phyloP scores from a whole-genome alignment of 2,797 vertebrate genomes.

The Hydrolagus colliei region DNA sequence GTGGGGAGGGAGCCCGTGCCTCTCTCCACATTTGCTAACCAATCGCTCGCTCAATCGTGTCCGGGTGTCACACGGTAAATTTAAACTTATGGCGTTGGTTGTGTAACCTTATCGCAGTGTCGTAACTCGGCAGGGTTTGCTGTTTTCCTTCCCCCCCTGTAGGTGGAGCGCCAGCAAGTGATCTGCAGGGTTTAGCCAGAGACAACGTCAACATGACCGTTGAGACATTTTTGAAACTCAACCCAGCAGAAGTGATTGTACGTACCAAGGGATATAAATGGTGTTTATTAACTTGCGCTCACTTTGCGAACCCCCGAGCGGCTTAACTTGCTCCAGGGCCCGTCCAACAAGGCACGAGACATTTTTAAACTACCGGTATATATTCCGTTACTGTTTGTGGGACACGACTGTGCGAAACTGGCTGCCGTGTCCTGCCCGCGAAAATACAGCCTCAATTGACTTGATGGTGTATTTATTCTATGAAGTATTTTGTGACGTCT shows the following conservation, averaged over 20 bases:
- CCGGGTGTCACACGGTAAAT: neutral
- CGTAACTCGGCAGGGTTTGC: neutral
- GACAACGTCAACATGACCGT: neutral
- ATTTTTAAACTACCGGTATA: too few relatives aligned
- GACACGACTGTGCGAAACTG: neutral
- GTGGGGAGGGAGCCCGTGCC: too few relatives aligned
- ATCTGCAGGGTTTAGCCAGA: neutral
- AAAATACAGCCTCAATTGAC: neutral
- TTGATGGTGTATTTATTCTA: neutral
- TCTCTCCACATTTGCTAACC: neutral
- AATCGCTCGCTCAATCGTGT: neutral
- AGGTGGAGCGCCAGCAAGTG: neutral
- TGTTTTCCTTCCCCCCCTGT: neutral
- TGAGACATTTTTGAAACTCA: neutral
- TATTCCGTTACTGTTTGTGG: too few relatives aligned
- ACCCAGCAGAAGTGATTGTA: slow-evolving; percentile 9
- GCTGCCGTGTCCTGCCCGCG: neutral
- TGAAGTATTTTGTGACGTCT: neutral
- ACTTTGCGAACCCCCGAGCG: neutral
- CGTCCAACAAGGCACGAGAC: too few relatives aligned
- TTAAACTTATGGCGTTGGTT: too few relatives aligned
- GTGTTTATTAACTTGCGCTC: too few relatives aligned
- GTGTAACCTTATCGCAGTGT: too few relatives aligned
- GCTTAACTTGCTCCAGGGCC: neutral
- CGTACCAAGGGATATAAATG: neutral